phyloP scores from a whole-genome alignment of 1,140 invertebrate species.

The Cryptotermes secundus region DNA sequence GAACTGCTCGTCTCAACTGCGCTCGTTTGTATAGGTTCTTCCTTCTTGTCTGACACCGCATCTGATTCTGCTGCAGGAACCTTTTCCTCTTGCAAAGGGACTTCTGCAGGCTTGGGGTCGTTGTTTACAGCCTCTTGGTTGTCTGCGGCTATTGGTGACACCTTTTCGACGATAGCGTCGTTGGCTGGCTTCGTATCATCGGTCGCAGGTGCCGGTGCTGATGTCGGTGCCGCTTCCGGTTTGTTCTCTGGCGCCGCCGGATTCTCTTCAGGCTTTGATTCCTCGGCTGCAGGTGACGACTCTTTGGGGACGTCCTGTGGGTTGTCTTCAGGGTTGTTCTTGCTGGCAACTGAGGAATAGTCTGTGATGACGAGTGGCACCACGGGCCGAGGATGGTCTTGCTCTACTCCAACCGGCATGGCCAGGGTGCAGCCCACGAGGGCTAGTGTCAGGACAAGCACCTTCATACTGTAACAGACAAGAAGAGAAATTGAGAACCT shows the following conservation, averaged over 20 bases:
- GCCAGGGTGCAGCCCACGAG: slow-evolving; percentile 44
- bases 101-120: background rate
- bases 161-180: slow-evolving; percentile 30
- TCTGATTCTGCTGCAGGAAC: background rate
- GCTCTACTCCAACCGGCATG: slow-evolving; percentile 35
- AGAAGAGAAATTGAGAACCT: background rate
- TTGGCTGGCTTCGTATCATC: slow-evolving; percentile 27
- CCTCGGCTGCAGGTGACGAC: slow-evolving; percentile 27
- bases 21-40: background rate
- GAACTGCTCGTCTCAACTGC: slow-evolving; percentile 31
- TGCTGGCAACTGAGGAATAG: slow-evolving; percentile 45
- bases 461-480: slow-evolving; percentile 43
- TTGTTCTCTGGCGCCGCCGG: slow-evolving; percentile 17
- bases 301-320: background rate
- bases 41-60: background rate
- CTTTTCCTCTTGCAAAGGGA: background rate
- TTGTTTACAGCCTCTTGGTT: background rate
- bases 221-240: background rate
- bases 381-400: slow-evolving; percentile 40
- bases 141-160: background rate
- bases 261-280: slow-evolving; percentile 29
- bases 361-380: slow-evolving; percentile 47
- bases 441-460: slow-evolving; percentile 42
- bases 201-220: background rate
- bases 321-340: slow-evolving; percentile 35